Percentiles rank a stretch among this genome's conserved stretches.
phyloP scores from a whole-genome alignment of 2,113 vertebrate species.

The Melanostigma gelatinosum region DNA sequence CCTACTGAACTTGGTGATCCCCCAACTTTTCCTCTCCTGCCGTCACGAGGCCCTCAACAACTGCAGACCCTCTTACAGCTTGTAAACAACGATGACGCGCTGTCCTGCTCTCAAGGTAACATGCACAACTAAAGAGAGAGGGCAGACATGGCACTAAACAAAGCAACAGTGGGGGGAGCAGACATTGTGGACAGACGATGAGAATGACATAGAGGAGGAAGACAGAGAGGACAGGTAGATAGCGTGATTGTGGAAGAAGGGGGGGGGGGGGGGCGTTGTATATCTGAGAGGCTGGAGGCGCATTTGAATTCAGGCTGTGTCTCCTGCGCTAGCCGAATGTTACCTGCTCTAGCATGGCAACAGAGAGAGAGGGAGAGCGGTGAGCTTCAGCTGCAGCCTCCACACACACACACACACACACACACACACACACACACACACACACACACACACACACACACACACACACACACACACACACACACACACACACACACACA shows the following conservation, averaged over 20 bases:
- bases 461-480: constrained; percentile 49
- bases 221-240: constrained; percentile 31
- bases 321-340: constrained; percentile 79
- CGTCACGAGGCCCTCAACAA: no score
- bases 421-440: constrained; percentile 18
- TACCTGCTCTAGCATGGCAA: constrained; percentile 79
- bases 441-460: constrained; percentile 49
- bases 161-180: constrained; percentile 38
- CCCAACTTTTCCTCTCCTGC: no score
- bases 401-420: constrained; percentile 53
- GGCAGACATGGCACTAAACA: constrained; percentile 37
- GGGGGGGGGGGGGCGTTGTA: constrained; percentile 39
- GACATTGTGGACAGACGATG: constrained; percentile 27
- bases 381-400: constrained; percentile 61
- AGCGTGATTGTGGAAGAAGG: constrained; percentile 23
- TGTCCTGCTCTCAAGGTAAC: constrained; percentile 32
- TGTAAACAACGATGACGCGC: no score
- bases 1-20: no score
- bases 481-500: constrained; percentile 38
- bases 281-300: constrained; percentile 64
- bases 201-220: constrained; percentile 30
- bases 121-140: constrained; percentile 23
- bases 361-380: constrained; percentile 62
- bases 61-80: no score
- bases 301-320: constrained; percentile 83